These are phyloP conservation scores for Ischnura elegans DNA, from an alignment of 2,888 invertebrate genomes.

Conservation along the genomic window DNA sequence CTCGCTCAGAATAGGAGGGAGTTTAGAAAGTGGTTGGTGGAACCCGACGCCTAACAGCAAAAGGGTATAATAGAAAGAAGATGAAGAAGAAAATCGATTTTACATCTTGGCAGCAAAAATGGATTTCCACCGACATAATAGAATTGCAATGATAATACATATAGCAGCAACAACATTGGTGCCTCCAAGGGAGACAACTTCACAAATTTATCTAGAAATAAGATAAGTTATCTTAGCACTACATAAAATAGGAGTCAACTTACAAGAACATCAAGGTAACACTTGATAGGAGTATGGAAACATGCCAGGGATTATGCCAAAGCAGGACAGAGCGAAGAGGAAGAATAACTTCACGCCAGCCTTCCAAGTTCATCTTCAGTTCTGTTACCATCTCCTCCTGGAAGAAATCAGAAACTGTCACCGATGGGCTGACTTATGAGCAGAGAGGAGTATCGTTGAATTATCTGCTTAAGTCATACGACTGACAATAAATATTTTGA, in stretches of 20 bases:
- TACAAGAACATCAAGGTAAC: constrained; percentile 80
- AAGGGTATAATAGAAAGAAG: too few species aligned
- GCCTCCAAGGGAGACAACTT: too few species aligned
- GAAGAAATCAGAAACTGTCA: constrained; percentile 70
- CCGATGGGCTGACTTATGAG: background rate
- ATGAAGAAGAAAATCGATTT: too few species aligned
- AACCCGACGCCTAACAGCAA: too few species aligned
- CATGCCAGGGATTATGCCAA: constrained; percentile 94
- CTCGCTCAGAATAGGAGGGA: too few species aligned
- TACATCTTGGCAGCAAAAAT: too few species aligned
- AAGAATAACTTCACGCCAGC: constrained; percentile 88
- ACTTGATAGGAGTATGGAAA: constrained; percentile 85
- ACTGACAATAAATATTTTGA: background rate
- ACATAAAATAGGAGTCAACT: constrained; percentile 74
- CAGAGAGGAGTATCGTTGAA: background rate
- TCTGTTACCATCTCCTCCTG: constrained; percentile 87
- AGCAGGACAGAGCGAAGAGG: constrained; percentile 84
- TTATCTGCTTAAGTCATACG: background rate
- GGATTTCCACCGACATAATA: too few species aligned
- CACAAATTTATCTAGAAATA: too few species aligned
- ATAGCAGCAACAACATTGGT: too few species aligned
- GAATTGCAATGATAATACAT: too few species aligned
- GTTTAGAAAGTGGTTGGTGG: too few species aligned
- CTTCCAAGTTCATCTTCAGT: constrained; percentile 85
- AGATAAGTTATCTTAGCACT: too few species aligned